phyloP scores from a whole-genome alignment of 2,888 invertebrate genomes.

The Chaetogeoica ovagalla region DNA sequence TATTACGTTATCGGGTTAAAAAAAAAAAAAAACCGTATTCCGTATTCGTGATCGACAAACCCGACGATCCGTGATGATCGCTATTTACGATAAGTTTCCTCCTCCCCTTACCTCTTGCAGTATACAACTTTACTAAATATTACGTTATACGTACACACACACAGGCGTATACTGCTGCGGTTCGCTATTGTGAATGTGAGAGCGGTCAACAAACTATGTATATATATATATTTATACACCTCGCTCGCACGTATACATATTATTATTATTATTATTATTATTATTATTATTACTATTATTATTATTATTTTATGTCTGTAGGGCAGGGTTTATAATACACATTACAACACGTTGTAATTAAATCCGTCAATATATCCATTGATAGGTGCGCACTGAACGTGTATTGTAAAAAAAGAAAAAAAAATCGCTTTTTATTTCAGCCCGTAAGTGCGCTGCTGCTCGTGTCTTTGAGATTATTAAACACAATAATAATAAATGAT shows the following conservation, averaged over 20 bases:
- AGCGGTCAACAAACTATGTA: slow-evolving; percentile 49
- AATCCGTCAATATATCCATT: slow-evolving; percentile 36
- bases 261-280: no score
- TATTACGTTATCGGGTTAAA: slow-evolving; percentile 15
- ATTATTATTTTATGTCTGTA: slow-evolving; percentile 30
- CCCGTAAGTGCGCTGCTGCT: neutral
- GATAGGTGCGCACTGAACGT: slow-evolving; percentile 37
- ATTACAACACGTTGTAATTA: slow-evolving; percentile 48
- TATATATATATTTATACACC: no score
- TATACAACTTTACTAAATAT: no score
- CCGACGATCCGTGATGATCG: slow-evolving; percentile 47
- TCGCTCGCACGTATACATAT: no score
- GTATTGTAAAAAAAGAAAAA: slow-evolving; percentile 12
- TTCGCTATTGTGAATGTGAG: no score
- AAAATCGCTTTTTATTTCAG: slow-evolving; percentile 37
- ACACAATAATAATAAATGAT: slow-evolving; percentile 14
- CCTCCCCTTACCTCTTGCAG: no score
- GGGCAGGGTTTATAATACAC: slow-evolving; percentile 38
- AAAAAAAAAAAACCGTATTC: no score
- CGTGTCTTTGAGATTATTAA: slow-evolving; percentile 10
- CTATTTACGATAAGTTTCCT: slow-evolving; percentile 31
- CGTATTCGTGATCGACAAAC: slow-evolving; percentile 30
- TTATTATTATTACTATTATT: no score
- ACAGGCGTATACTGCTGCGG: no score
- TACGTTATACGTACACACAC: no score